Evolutionary conservation across 2,113 vertebrate species (phyloP).

Genomic region (Dromas ardeola): DNA sequence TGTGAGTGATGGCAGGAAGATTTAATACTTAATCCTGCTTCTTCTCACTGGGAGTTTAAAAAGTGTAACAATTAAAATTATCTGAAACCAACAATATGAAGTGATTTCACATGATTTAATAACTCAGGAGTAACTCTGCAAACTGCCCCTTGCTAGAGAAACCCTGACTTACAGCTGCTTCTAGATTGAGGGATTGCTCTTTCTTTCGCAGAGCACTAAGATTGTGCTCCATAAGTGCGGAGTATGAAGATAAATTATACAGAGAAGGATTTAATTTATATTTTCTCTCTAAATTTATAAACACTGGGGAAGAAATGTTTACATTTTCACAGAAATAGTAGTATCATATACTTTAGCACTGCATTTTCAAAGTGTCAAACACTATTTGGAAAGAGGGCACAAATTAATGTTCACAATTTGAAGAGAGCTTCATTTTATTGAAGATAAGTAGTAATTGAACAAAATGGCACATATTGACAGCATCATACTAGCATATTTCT

Average conservation of each 20-base stretch:
- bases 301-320: background rate
- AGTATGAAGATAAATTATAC: background rate
- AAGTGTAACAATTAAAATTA: background rate
- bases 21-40: background rate
- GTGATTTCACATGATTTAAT: background rate
- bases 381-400: background rate
- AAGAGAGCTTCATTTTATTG: background rate
- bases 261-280: background rate
- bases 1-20: background rate
- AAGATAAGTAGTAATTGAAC: background rate
- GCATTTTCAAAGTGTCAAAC: background rate
- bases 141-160: background rate
- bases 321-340: background rate
- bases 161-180: background rate
- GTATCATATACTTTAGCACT: background rate
- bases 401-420: background rate
- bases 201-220: background rate
- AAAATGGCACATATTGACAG: background rate
- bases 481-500: background rate
- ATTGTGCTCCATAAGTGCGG: fast-evolving
- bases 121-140: background rate
- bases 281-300: background rate
- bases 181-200: background rate
- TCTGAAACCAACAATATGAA: background rate
- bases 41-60: background rate